Evolutionary conservation across 2,888 invertebrate species (phyloP), one percentile per base, ranked within the genome.

Genomic region (Invenusta paracnida): DNA sequence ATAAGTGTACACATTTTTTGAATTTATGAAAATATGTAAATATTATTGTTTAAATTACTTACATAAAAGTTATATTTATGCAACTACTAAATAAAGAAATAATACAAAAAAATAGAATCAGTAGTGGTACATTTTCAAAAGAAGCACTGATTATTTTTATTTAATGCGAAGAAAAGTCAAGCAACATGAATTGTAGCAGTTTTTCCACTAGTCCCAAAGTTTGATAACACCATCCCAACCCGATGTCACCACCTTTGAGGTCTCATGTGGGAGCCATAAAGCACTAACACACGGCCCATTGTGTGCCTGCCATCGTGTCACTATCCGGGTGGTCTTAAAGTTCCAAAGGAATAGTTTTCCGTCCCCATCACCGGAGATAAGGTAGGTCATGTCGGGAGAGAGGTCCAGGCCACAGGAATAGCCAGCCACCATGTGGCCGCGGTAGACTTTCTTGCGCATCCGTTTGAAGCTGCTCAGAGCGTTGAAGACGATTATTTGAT

Each of bases 131-230:
- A n/a, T n/a, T n/a, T n/a, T n/a, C n/a, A n/a, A n/a, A n/a, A n/a
- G n/a, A n/a, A n/a, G n/a, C n/a, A n/a, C n/a, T n/a, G n/a, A n/a
- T n/a, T n/a, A n/a, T n/a, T n/a, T n/a, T n/a, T n/a, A n/a, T n/a
- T n/a, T n/a, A n/a, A n/a, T n/a, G n/a, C n/a, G n/a, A n/a, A n/a
- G n/a, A n/a, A n/a, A n/a, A n/a, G n/a, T n/a, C n/a, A n/a, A n/a
- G n/a, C n/a, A n/a, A n/a, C n/a, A n/a, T n/a, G n/a, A n/a, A n/a
- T n/a, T n/a, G n/a, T n/a, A n/a, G n/a, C n/a, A n/a, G n/a, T n/a
- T n/a, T n/a, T n/a, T n/a, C n/a, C n/a, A n/a, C n/a, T n/a, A 98
- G 92, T 98, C 98, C 98, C 99, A 99, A 92, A 96, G 96, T 92
- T 99, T 99, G 89, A 99, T 96, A 88, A 96, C 93, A 1, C 97